These are phyloP conservation scores for Chydorus sphaericus DNA, from an alignment of 2,888 invertebrate species.

Conservation along the genomic window DNA sequence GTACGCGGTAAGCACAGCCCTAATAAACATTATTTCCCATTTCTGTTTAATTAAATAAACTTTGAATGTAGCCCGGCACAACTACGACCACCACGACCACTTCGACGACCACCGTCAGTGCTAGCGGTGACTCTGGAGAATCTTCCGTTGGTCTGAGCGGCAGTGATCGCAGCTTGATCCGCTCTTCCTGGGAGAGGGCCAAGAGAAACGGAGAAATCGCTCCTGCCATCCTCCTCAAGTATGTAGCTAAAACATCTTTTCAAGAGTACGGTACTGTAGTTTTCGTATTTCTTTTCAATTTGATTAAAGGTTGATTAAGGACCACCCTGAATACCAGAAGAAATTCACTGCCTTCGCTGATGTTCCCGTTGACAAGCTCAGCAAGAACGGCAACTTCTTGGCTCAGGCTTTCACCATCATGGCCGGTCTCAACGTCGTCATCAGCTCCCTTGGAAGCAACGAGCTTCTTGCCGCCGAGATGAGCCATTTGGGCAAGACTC, in stretches of 20 bases:
- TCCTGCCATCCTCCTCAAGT: neutral
- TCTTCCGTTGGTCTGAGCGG: too few species aligned
- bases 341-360: slow-evolving; percentile 37
- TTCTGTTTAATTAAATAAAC: too few species aligned
- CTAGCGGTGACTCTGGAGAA: too few species aligned
- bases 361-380: slow-evolving; percentile 32
- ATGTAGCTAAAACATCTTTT: too few species aligned
- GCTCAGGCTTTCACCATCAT: slow-evolving; percentile 39
- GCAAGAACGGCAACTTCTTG: slow-evolving; percentile 34
- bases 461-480: neutral
- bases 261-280: neutral
- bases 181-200: neutral
- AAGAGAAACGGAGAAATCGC: neutral
- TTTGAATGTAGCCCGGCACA: too few species aligned
- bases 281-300: neutral
- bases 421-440: slow-evolving; percentile 34
- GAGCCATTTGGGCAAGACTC: slow-evolving; percentile 6
- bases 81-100: too few species aligned
- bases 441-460: slow-evolving; percentile 25
- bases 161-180: too few species aligned
- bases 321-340: slow-evolving; percentile 34
- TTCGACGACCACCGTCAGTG: too few species aligned
- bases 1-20: too few species aligned
- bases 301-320: slow-evolving; percentile 26
- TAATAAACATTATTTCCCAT: too few species aligned